Base-by-base conservation (phyloP, 2,888 invertebrate genomes). In the Carpatolechia fugitivella region DNA sequence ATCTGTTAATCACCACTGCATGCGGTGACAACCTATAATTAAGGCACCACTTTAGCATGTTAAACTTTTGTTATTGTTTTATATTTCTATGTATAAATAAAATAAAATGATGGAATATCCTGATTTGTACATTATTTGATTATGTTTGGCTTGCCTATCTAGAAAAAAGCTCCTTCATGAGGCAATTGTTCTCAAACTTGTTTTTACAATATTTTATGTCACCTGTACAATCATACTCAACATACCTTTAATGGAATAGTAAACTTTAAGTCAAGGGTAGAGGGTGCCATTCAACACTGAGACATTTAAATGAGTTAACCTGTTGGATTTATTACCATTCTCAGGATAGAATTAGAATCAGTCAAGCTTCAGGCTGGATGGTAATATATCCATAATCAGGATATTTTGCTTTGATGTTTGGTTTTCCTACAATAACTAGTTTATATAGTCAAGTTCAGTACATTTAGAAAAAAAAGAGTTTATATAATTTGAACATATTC, bases 131-230 rank as follows among this genome's bases (percentile, higher is more conserved):
- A n/a, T n/a, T n/a, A n/a, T n/a, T n/a, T n/a, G n/a, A n/a, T n/a
- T n/a, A n/a, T n/a, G n/a, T n/a, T n/a, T 24, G 6, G 24, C 24
- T 24, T 24, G 24, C 3, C 24, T 24, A 24, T 24, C 24, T 24
- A 60, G 55, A 58, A 57, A 56, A 57, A 56, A 47, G 50, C 59
- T 56, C 52, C 67, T 71, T 66, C 70, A 74, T 70, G 67, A 63
- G 59, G 71, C 65, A 80, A n/a, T 80, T 81, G 78, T 81, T 78
- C 68, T 50, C 1, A 10, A 78, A 81, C 80, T 70, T 65, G 77
- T 80, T 81, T 63, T 67, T 60, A 57, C 60, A 54, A 66, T 72
- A 75, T 81, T 75, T 61, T 65, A 74, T 81, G 80, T 72, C 79
- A 62, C 70, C 62, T 68, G 67, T 67, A 59, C 13, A 8, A 40